Percentiles rank a stretch among this genome's conserved stretches.
Conservation (phyloP, 2,888 invertebrate species). For the Trachelus troglodyta region DNA sequence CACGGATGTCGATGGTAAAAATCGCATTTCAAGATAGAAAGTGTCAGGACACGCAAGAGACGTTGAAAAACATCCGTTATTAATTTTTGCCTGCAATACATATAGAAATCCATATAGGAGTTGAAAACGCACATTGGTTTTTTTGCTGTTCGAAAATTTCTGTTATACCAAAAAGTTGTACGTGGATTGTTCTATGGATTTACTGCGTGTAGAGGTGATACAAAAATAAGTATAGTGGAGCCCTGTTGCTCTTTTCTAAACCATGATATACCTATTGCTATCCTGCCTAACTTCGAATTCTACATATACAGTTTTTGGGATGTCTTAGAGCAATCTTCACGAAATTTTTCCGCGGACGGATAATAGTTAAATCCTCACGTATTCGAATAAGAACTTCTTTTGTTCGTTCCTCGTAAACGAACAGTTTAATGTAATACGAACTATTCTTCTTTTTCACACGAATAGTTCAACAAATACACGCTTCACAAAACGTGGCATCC, state of each 20-base stretch:
- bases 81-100: no score
- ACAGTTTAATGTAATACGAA: no score
- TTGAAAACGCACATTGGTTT: not conserved
- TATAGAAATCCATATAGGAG: not conserved
- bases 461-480: no score
- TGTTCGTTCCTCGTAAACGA: no score
- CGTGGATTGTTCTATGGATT: constrained; percentile 21
- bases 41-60: no score
- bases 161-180: constrained; percentile 2
- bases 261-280: constrained; percentile 18
- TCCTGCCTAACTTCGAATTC: constrained; percentile 8
- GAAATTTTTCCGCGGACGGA: not conserved
- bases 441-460: no score
- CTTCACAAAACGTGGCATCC: no score
- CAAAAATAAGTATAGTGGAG: constrained; percentile 40
- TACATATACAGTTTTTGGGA: constrained; percentile 18
- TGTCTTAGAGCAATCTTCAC: not conserved
- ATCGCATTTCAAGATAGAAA: no score
- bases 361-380: no score
- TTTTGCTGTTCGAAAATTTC: not conserved
- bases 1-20: no score
- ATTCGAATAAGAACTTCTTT: no score
- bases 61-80: no score
- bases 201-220: constrained; percentile 37
- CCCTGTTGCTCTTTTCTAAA: constrained; percentile 21